Base-by-base conservation (phyloP, 2,797 vertebrate genomes). In the Scolopax bukidnonensis region DNA sequence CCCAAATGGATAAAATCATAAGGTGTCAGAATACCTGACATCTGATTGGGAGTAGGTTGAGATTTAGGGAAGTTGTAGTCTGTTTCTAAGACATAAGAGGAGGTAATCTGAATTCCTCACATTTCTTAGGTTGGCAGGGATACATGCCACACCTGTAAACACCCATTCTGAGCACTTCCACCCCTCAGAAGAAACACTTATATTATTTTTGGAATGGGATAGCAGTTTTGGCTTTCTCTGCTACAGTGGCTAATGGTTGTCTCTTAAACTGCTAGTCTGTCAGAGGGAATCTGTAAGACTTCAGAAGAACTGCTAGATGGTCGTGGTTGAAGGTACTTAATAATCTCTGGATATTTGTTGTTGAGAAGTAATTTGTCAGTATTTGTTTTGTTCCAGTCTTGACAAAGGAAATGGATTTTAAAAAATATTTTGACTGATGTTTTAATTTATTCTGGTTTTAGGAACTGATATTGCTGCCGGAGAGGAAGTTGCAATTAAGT, bases 401-500 rank as follows among this genome's bases (percentile, higher is more conserved):
- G 41, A 50, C 13, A 48, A 77, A 71, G 25, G 23, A 90, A 89
- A 84, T 30, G 16, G 18, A 17, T 61, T 23, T 71, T 69, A 19
- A 65, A 47, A 84, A 50, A 20, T 84, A 57, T 57, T 82, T 89
- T 95, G 59, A 75, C 74, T 69, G 4, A 61, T 54, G 7, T 68
- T 36, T 75, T 92, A 61, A 47, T 68, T 54, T 91, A 41, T 93
- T 57, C 68, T 79, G 75, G 6, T 87, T 96, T 86, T 91, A 99
- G 99, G 99, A 97, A 99, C 99, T 30, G 99, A 99, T 95, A 99
- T 99, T 97, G 99, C 99, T 91, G 99, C 99, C 1, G 99, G 98
- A 51, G 99, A 99, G 89, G 99, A 99, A 95, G 99, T 99, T 92
- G 99, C 99, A 73, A 99, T 99, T 97, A 99, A 99, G 96, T 97